These are phyloP conservation scores for Myioborus miniatus DNA, from an alignment of 2,797 vertebrate species.

Conservation along the genomic window DNA sequence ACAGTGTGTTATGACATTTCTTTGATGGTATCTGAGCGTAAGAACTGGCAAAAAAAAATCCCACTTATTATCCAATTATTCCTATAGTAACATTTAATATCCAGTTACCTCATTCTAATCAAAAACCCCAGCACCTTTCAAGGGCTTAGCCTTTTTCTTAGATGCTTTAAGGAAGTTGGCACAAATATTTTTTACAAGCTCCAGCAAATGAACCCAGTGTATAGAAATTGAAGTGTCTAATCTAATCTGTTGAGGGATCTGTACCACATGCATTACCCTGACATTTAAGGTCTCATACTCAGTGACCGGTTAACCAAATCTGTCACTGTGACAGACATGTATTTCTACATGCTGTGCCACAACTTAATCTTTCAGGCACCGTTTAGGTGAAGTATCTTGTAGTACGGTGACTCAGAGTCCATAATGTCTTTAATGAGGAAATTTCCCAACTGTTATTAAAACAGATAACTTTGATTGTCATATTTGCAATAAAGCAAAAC, in stretches of 20 bases:
- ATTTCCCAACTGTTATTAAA: constrained; percentile 1
- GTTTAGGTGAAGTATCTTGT: not conserved
- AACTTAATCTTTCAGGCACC: not conserved
- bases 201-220: constrained; percentile 2
- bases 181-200: constrained; percentile 30
- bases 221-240: constrained; percentile 46
- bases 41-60: not conserved
- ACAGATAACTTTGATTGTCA: not conserved
- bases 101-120: not conserved
- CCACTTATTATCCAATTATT: not conserved
- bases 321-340: constrained; percentile 33
- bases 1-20: not conserved
- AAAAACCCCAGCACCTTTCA: not conserved
- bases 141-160: not conserved
- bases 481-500: constrained; percentile 1
- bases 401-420: not conserved
- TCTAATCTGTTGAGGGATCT: constrained; percentile 43
- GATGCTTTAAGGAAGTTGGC: not conserved
- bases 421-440: constrained; percentile 4
- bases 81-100: not conserved
- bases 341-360: constrained; percentile 38
- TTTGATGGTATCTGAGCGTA: not conserved
- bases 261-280: constrained; percentile 33
- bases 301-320: constrained; percentile 53
- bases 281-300: constrained; percentile 48